These are phyloP conservation scores for Synchiropus splendidus DNA, from an alignment of 2,113 vertebrate species.

Conservation along the genomic window DNA sequence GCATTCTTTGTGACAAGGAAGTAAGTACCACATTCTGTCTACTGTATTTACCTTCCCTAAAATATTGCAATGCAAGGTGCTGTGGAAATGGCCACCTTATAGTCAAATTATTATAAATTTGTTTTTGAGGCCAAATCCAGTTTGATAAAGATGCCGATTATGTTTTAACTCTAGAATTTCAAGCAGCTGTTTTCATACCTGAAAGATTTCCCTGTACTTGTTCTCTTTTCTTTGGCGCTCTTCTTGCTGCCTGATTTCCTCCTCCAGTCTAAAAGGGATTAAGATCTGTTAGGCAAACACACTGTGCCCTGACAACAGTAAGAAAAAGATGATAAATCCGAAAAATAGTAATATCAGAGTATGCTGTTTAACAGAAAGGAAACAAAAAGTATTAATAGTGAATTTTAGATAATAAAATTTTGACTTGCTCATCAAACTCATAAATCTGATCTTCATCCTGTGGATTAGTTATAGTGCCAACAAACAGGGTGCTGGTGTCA, in stretches of 20 bases:
- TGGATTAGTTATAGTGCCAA: conserved; percentile 14
- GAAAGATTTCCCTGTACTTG: conserved; percentile 59
- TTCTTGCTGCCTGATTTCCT: conserved; percentile 32
- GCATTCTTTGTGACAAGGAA: too few species aligned
- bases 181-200: conserved; percentile 42
- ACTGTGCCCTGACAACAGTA: not conserved
- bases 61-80: too few species aligned
- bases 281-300: not conserved
- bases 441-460: conserved; percentile 62
- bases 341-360: not conserved
- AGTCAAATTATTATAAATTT: too few species aligned
- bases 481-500: not conserved
- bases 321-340: not conserved
- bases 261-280: conserved; percentile 1
- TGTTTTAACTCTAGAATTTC: too few species aligned
- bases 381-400: too few species aligned
- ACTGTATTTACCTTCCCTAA: too few species aligned
- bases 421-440: conserved; percentile 66
- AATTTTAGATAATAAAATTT: not conserved
- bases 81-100: too few species aligned
- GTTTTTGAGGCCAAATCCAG: too few species aligned
- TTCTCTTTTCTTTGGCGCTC: conserved; percentile 50
- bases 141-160: not conserved
- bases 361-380: not conserved
- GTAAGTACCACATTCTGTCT: too few species aligned